Conservation (phyloP, 2,113 vertebrate species). For the Lophotis ruficrista region DNA sequence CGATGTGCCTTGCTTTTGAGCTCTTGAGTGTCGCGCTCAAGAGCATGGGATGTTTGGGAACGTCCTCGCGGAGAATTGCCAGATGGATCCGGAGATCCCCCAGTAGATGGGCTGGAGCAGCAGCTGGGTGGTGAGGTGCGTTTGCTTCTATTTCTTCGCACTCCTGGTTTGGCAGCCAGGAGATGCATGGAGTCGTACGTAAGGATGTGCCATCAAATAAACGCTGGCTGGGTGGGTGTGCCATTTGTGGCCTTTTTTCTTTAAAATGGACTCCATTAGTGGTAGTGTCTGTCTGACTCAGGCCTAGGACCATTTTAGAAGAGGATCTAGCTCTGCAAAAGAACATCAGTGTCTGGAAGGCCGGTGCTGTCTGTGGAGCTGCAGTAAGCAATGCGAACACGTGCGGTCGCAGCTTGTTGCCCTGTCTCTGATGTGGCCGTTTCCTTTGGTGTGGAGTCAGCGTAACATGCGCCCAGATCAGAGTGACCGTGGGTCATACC, state of each 20-base stretch:
- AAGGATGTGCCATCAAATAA: too few species aligned
- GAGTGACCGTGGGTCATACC: rapidly evolving
- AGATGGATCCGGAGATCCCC: neutral
- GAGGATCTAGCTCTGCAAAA: neutral
- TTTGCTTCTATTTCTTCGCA: neutral
- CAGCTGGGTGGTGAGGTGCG: neutral
- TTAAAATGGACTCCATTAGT: neutral
- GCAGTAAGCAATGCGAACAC: neutral
- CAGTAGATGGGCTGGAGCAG: neutral
- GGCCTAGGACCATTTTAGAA: neutral
- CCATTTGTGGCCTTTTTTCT: neutral
- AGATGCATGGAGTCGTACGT: rapidly evolving
- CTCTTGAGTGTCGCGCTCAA: neutral
- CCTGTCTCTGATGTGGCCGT: neutral
- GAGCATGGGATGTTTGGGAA: neutral
- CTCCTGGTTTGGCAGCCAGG: neutral
- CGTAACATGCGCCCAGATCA: too few species aligned
- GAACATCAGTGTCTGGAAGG: neutral
- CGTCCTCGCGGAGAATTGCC: neutral
- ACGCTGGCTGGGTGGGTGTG: neutral
- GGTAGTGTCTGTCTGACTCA: neutral
- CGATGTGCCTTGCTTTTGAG: neutral
- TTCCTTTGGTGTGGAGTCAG: neutral
- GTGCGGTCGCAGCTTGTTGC: neutral
- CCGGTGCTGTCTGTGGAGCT: rapidly evolving